These are phyloP conservation scores for Melanogrammus aeglefinus DNA, from an alignment of 2,797 vertebrate genomes.

Conservation along the genomic window DNA sequence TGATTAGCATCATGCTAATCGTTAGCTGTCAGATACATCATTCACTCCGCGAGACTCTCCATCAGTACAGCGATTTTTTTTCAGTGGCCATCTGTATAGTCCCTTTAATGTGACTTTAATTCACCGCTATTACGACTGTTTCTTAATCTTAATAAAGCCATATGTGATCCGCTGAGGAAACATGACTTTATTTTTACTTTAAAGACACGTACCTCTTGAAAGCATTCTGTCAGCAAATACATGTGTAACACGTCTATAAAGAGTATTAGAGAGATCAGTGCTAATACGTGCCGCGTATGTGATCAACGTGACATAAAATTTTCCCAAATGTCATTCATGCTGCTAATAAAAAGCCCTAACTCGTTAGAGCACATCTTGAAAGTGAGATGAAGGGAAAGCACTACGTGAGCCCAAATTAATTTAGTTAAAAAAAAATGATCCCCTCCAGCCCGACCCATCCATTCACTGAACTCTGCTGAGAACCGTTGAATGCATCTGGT, in stretches of 20 bases:
- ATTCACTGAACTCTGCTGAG: not conserved
- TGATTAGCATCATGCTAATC: slow-evolving; percentile 40
- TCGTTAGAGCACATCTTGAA: not conserved
- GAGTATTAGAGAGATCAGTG: slow-evolving; percentile 67
- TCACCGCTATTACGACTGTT: slow-evolving; percentile 47
- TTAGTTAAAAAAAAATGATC: not conserved
- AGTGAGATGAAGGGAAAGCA: not conserved
- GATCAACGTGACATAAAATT: slow-evolving; percentile 60
- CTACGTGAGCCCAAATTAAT: not conserved
- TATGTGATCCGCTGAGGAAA: slow-evolving; percentile 63
- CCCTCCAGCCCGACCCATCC: not conserved
- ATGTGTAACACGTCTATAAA: slow-evolving; percentile 60
- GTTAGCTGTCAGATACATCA: slow-evolving; percentile 55
- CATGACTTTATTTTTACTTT: slow-evolving; percentile 54
- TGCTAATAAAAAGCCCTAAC: not conserved
- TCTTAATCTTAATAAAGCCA: slow-evolving; percentile 70
- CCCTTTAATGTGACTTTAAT: slow-evolving; percentile 57
- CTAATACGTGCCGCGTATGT: slow-evolving; percentile 56
- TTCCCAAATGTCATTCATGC: not conserved
- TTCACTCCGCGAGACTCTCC: slow-evolving; percentile 48
- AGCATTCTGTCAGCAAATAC: slow-evolving; percentile 72
- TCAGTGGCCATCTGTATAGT: slow-evolving; percentile 49
- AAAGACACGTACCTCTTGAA: slow-evolving; percentile 62
- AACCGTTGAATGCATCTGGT: not conserved
- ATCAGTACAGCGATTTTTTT: slow-evolving; percentile 35